Base-by-base conservation (phyloP, 2,888 invertebrate species). In the Agrotis exclamationis region DNA sequence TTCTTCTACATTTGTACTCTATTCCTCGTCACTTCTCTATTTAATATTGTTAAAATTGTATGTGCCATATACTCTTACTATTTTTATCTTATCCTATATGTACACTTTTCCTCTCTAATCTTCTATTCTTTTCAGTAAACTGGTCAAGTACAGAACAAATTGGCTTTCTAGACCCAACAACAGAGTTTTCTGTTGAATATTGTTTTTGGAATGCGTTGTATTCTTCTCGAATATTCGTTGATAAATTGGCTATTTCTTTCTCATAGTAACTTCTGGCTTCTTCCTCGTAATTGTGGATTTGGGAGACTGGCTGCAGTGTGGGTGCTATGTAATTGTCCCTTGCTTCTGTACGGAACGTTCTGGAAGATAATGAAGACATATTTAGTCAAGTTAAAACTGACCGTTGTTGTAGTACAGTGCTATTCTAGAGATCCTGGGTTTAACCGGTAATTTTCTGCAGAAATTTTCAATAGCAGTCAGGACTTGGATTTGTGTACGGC, bases 341-440 rank as follows among this genome's bases (percentile, higher is more conserved):
- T 14, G 83, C 79, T 90, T 96, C 96, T 13, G 95, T 96, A 20
- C 92, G 86, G 73, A 96, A 95, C 1, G 93, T 86, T 69, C 96
- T 96, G 87, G 2, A 88, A 89, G 77, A 53, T 51, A 54, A 62
- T 53, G 3, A 28, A 4, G 4, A 28, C 18, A 18, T 28, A 54
- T 18, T 54, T 4, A 11, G 18, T 54, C 18, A 39, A 39, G 11
- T 4, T 9, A 4, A 28, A 28, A 3, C 9, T 28, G 18, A 24
- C 16, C 11, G 11, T 11, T 28, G 28, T 9, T 9, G 9, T 11
- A 39, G 39, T 39, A 11, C 33, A 39, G 39, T 39, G 39, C 39
- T 39, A 39, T 11, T 39, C 11, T 11, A 39, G 11, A 39, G 11
- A 39, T 28, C 18, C 6, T 11, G 54, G 28, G 11, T 2, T 3